Evolutionary conservation across 2,888 invertebrate species (phyloP), one percentile per base, ranked within the genome.

Genomic region (Bellardia bayeri): DNA sequence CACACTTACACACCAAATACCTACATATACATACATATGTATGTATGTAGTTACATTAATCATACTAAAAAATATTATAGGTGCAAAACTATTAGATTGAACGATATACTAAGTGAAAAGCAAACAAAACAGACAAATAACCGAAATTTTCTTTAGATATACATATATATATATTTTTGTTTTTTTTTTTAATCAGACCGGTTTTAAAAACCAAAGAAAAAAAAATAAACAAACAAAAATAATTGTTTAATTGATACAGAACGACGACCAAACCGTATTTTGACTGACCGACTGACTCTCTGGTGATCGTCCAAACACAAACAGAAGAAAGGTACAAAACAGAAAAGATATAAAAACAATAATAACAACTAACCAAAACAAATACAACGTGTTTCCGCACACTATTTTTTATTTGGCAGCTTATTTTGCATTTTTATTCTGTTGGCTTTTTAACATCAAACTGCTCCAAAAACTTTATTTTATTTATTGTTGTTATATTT

Each of bases 351-450:
- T 63, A 82, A 63, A 74, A 80, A 83, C 63, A 85, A 63, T 23
- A 63, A 76, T 13, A 74, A 68, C 56, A 45, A 75, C 63, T 56
- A 71, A 85, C 85, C 78, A 82, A 75, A 87, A 87, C 69, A 87
- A 82, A 66, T 71, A 79, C 78, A 87, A 87, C 85, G 85, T 87
- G 85, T 69, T 87, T 83, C 23, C 56, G 61, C 72, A 66, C n/a
- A 68, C n/a, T 54, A 82, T 49, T 78, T 72, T 61, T 86, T 37
- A 6, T 37, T 30, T 71, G 64, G 14, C 68, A 23, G 51, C 45
- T 64, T 54, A 23, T 58, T 76, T 69, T 75, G 51, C 51, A 45
- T 56, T 33, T 45, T 9, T 51, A 40, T 16, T 9, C 64, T 82
- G 42, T 30, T 79, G 71, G 1, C 30, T 69, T 75, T 14, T 23